Percentiles rank a stretch among this genome's conserved stretches.
phyloP scores from a whole-genome alignment of 2,797 vertebrate species.

The Astyanax mexicanus region DNA sequence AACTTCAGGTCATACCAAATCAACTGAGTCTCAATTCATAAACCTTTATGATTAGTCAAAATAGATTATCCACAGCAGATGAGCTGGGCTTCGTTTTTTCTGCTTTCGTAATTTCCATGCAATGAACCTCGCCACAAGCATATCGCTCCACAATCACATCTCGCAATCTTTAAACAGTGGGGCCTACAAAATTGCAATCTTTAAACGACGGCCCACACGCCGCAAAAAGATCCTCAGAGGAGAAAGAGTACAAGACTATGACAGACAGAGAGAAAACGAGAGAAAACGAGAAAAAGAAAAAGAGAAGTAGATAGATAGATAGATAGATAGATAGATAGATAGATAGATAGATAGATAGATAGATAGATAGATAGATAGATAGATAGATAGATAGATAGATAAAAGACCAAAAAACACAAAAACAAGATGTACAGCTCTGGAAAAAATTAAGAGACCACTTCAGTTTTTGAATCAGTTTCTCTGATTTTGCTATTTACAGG shows the following conservation, averaged over 20 bases:
- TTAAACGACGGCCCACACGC: background rate
- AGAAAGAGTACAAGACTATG: too few relatives aligned
- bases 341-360: too few relatives aligned
- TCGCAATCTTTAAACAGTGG: conserved; percentile 31
- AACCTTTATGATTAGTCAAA: conserved; percentile 76
- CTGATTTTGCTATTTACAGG: too few relatives aligned
- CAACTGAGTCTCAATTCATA: conserved; percentile 78
- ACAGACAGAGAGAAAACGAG: too few relatives aligned
- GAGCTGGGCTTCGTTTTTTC: conserved; percentile 37
- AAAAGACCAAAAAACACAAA: too few relatives aligned
- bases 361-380: too few relatives aligned
- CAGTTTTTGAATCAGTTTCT: too few relatives aligned
- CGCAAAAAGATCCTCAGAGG: background rate
- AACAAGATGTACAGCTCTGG: too few relatives aligned
- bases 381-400: too few relatives aligned
- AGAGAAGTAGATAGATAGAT: background rate
- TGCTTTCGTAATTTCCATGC: conserved; percentile 70
- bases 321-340: too few relatives aligned
- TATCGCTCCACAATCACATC: conserved; percentile 65
- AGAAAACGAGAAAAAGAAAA: too few relatives aligned
- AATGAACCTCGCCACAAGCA: conserved; percentile 58
- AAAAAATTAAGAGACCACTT: too few relatives aligned
- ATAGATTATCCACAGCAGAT: conserved; percentile 67
- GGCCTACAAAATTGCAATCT: conserved; percentile 12
- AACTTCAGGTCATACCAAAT: conserved; percentile 76